Base-by-base conservation (phyloP, 1,140 invertebrate species). In the Drosophila saltans region DNA sequence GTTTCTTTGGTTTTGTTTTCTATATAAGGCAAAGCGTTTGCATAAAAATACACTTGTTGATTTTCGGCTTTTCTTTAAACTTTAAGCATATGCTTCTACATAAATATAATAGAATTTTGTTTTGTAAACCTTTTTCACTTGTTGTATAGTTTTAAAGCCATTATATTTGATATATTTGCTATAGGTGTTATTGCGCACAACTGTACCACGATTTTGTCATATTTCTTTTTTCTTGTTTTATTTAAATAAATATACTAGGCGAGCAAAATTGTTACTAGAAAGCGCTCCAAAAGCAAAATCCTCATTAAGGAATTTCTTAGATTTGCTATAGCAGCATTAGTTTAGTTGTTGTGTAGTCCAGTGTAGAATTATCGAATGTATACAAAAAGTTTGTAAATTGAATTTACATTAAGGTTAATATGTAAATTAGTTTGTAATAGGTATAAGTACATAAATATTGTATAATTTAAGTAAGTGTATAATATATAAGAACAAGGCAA, bases 1-100 rank as follows among this genome's bases (percentile, higher is more conserved):
- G 66, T 71, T 65, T 58, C 45, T 66, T 78, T 67, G 30, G 59
- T 69, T 65, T 43, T 52, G 39, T 41, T 59, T 68, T 62, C 67
- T 67, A 43, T 72, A 75, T 85, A 91, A 91, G 89, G 89, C 89
- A 89, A 91, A 91, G 89, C 89, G 72, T 85, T 91, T 89, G 90
- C 89, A 89, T 89, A 91, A 91, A 91, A 91, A 89, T 91, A 91
- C 84, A 83, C 62, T 75, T 85, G 45, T 80, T 78, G 69, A 40
- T 70, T 41, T 62, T 43, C 43, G 68, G 28, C 66, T 70, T 57
- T 28, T 55, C 48, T 71, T 78, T 60, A 64, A 58, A 75, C 63
- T 59, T 55, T 52, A 64, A 74, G 71, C 67, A 61, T 66, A 66
- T 71, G 68, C 61, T 66, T 63, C 45, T 77, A 60, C 63, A 75